Base-by-base conservation (phyloP, 2,797 vertebrate genomes). In the Menidia menidia region DNA sequence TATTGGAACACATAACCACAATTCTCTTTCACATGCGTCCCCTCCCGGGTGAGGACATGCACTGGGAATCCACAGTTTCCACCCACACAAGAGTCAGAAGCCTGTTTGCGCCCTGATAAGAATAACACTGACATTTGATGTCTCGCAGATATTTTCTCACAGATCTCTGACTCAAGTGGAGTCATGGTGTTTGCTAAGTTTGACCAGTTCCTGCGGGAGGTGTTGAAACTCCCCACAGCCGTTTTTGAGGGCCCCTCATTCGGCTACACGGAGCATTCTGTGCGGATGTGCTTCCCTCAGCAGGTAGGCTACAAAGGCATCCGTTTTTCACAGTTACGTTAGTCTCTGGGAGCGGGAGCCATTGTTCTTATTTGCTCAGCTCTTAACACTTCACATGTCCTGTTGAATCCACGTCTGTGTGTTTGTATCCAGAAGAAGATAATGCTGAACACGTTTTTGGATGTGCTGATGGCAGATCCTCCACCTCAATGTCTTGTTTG, bases 401-500 rank as follows among this genome's bases (percentile, higher is more conserved):
- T 33, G 32, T 53, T 64, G 63, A 33, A 56, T 31, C 1, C 51
- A 55, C 33, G 6, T 16, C 14, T 67, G 45, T 60, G 68, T 83
- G 81, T 92, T 87, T 93, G 72, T 86, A 83, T 90, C 88, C 88
- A 99, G 98, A 99, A 97, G 88, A 99, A 98, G 95, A 95, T 98
- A 75, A 94, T 92, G 90, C 90, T 99, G 73, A 99, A 99, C 92
- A 96, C 95, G 78, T 99, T 99, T 90, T 86, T 99, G 92, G 98
- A 99, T 81, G 95, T 97, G 3, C 80, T 99, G 92, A 98, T 97
- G 97, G 97, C 97, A 0, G 98, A 99, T 51, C 97, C 97, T 30
- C 98, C 98, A 25, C 98, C 98, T 16, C 98, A 99, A 95, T 99
- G 97, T 95, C 97, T 99, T 80, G 97, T 99, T 45, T 99, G 98